Evolutionary conservation across 2,888 invertebrate genomes (phyloP).

Genomic region (Falcaria lacertinaria): DNA sequence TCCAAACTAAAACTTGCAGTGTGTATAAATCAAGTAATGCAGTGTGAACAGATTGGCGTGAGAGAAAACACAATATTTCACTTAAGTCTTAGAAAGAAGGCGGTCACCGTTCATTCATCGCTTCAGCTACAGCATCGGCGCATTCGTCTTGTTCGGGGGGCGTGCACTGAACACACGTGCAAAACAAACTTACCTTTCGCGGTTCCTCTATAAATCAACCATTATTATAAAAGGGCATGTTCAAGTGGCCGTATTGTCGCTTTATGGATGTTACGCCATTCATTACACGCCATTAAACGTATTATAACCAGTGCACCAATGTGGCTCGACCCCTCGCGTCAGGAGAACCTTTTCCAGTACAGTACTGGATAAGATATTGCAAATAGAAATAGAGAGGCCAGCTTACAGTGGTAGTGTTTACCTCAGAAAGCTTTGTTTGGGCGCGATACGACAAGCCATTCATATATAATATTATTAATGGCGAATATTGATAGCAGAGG

Average conservation of each 20-base stretch:
- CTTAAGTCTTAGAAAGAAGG: slow-evolving; percentile 4
- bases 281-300: slow-evolving; percentile 78
- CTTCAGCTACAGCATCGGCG: slow-evolving; percentile 31
- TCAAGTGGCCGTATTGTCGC: slow-evolving; percentile 75
- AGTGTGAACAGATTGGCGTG: no score
- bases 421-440: slow-evolving; percentile 74
- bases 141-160: slow-evolving; percentile 36
- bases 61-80: neutral
- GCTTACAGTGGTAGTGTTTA: slow-evolving; percentile 46
- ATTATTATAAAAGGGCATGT: slow-evolving; percentile 73
- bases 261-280: slow-evolving; percentile 79
- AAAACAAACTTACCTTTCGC: slow-evolving; percentile 61
- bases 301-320: slow-evolving; percentile 64
- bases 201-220: slow-evolving; percentile 69
- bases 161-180: slow-evolving; percentile 64
- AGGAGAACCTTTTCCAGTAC: slow-evolving; percentile 6
- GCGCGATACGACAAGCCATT: slow-evolving; percentile 73
- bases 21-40: no score
- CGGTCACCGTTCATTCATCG: slow-evolving; percentile 23
- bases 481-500: slow-evolving; percentile 58
- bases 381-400: slow-evolving; percentile 47
- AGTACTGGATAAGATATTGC: slow-evolving; percentile 21
- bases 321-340: slow-evolving; percentile 28
- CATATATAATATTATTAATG: slow-evolving; percentile 72
- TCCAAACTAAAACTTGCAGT: no score